Evolutionary conservation across 2,888 invertebrate genomes (phyloP), one percentile per base, ranked within the genome.

Genomic region (Biston betularia): DNA sequence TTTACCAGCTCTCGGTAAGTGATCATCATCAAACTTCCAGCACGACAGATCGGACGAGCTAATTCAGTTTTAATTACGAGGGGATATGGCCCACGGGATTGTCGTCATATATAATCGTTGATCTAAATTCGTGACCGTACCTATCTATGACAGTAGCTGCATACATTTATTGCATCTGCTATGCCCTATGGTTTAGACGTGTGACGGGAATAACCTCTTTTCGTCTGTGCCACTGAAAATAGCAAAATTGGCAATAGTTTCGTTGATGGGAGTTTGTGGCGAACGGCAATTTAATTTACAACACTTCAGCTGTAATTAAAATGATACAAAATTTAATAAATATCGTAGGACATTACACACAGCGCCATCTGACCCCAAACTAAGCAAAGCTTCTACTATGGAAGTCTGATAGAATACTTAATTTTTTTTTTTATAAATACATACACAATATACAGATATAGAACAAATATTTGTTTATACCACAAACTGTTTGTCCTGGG

Each of bases 141-240:
- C 1, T 24, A 65, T 68, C 60, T 63, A 61, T 50, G 57, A 38
- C 55, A 57, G 38, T 34, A 14, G 50, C 38, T 56, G 72, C 66
- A 56, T 50, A 52, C 45, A 68, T 63, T 46, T 54, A 65, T 66
- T 64, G 59, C 46, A 66, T 60, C 49, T 24, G 9, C 40, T 38
- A 49, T n/a, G n/a, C n/a, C n/a, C n/a, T n/a, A n/a, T n/a, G n/a
- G 58, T 63, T 69, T 69, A 52, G 53, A 57, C 54, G 58, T 58
- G 11, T 50, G 6, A 24, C 33, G 9, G 49, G 7, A 8, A 33
- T 54, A 40, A 46, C 66, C 53, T 35, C 8, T 53, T 48, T 66
- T 59, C 45, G 53, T 55, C 14, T n/a, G 35, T 38, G 6, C 35
- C 11, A 55, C 6, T 59, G 45, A 54, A 66, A 54, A n/a, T 45